These are phyloP conservation scores for Tachycineta bicolor DNA, from an alignment of 2,113 vertebrate species.

Conservation along the genomic window DNA sequence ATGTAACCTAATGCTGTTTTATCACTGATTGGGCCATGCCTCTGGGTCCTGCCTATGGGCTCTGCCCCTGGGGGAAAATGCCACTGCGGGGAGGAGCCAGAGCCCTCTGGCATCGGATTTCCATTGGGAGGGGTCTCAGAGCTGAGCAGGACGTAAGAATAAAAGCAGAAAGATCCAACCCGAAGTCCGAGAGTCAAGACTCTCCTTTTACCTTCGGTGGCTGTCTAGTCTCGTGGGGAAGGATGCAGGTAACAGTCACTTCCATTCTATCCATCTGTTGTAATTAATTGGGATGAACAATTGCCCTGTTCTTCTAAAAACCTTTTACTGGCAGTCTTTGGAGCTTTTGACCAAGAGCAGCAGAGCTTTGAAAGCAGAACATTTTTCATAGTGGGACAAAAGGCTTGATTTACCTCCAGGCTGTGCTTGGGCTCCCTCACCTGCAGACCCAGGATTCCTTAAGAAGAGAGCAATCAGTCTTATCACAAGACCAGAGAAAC, in stretches of 20 bases:
- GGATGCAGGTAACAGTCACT: not conserved
- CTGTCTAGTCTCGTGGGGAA: too few species aligned
- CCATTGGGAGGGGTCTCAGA: too few species aligned
- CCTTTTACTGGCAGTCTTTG: not conserved
- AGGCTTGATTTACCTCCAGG: not conserved
- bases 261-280: not conserved
- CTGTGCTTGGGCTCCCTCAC: not conserved
- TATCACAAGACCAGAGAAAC: not conserved
- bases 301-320: not conserved
- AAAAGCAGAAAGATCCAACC: too few species aligned
- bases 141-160: too few species aligned
- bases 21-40: too few species aligned
- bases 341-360: not conserved
- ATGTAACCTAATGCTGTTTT: too few species aligned
- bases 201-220: too few species aligned
- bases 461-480: not conserved
- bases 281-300: not conserved
- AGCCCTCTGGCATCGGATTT: too few species aligned
- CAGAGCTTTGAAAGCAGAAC: not conserved
- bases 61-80: too few species aligned
- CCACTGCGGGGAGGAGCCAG: too few species aligned
- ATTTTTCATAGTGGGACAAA: not conserved
- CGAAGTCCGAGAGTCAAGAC: too few species aligned
- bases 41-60: too few species aligned
- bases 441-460: not conserved